Base-by-base conservation (phyloP, 1,140 invertebrate genomes). In the Calephelis virginiensis region DNA sequence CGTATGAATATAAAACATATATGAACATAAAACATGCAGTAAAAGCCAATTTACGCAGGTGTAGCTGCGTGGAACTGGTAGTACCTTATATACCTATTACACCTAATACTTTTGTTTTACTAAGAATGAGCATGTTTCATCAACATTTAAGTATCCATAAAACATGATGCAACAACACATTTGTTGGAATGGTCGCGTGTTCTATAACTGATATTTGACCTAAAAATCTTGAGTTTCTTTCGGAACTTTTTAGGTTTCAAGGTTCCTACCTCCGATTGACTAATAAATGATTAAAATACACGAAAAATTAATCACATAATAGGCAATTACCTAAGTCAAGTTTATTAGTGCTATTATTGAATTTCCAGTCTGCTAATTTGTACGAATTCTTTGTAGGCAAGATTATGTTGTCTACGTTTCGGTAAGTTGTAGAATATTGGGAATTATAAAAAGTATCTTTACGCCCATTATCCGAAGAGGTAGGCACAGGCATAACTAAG, bases 211-310 rank as follows among this genome's bases (percentile, higher is more conserved):
- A 28, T 56, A 56, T 17, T 56, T 56, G 50, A 56, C 50, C 50
- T 56, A 56, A 53, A 53, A 56, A 56, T 56, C 17, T 56, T 28
- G 50, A 56, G 50, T 56, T 56, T 56, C 50, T 56, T 56, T 56
- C 17, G 50, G 50, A 56, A 28, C 10, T 56, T 56, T 53, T 56
- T 56, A 11, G 28, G 50, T 56, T 28, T 56, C 50, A 56, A 56
- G 50, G 50, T 14, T 56, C 11, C 17, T 37, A 56, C 50, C 11
- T 56, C 50, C 50, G 14, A 56, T 56, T 56, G 50, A 37, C 50
- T 56, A 56, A 56, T 56, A 37, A 56, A 56, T 17, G 17, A 28
- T 53, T 53, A 53, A 56, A 56, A 56, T 14, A 53, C 50, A 53
- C 14, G 50, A 53, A 53, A 53, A 53, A 28, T 8, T 37, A 11